Evolutionary conservation across 2,113 vertebrate genomes (phyloP).

Genomic region (Phaetusa simplex): DNA sequence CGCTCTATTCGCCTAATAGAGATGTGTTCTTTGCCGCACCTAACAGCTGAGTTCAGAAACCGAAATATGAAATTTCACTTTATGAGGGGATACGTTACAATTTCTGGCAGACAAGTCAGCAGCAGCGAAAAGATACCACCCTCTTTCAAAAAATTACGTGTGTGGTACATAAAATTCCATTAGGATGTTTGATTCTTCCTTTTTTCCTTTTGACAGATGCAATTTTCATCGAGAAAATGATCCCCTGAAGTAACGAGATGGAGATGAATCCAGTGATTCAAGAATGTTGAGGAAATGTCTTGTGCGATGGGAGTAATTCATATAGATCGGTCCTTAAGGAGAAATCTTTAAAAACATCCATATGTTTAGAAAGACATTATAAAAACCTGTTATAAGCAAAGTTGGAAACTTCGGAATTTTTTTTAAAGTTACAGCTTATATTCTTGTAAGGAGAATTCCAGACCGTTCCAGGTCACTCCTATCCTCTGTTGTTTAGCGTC

Average conservation of each 20-base stretch:
- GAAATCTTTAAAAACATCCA: constrained; percentile 1
- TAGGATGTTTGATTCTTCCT: background rate
- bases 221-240: background rate
- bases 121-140: background rate
- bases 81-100: background rate
- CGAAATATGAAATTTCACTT: background rate
- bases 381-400: background rate
- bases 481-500: background rate
- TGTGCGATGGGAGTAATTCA: constrained; percentile 18
- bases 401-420: background rate
- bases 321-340: constrained; percentile 12
- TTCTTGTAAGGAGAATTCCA: background rate
- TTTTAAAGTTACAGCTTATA: background rate
- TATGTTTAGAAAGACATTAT: constrained; percentile 25
- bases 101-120: background rate
- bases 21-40: background rate
- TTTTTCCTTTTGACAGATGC: constrained; percentile 1
- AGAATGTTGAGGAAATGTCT: constrained; percentile 28
- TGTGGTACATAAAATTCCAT: background rate
- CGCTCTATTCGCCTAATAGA: background rate
- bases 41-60: background rate
- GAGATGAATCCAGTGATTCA: constrained; percentile 14
- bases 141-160: background rate
- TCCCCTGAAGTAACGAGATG: constrained; percentile 1
- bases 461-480: background rate